phyloP scores from a whole-genome alignment of 1,140 invertebrate genomes.

The Macrotrachela quadricornifera region DNA sequence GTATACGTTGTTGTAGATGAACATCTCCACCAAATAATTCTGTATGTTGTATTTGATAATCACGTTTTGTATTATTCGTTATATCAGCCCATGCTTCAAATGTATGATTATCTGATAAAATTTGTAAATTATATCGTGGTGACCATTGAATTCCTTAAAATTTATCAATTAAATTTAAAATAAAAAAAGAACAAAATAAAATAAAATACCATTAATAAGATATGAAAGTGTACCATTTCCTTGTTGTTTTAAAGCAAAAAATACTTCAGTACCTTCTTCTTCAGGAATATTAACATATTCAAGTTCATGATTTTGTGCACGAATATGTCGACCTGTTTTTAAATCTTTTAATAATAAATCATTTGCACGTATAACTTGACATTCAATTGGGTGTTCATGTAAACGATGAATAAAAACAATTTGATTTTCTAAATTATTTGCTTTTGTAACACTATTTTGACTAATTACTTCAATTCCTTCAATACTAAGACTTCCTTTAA shows the following conservation, averaged over 20 bases:
- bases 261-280: conserved; percentile 1
- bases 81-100: conserved; percentile 4
- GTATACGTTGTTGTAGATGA: not conserved
- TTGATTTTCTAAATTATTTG: not conserved
- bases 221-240: not conserved
- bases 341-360: conserved; percentile 1
- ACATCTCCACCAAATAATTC: conserved; percentile 4
- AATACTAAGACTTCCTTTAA: not conserved
- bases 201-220: conserved; percentile 2
- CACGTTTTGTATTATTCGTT: not conserved
- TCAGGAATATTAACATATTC: conserved; percentile 1
- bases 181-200: no score
- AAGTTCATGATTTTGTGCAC: not conserved
- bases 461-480: not conserved
- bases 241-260: not conserved
- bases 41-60: not conserved
- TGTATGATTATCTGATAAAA: not conserved
- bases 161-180: no score
- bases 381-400: no score
- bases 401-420: no score
- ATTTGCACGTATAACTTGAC: not conserved
- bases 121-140: not conserved
- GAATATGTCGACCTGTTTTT: not conserved
- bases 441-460: not conserved
- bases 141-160: conserved; percentile 2